phyloP scores from a whole-genome alignment of 2,113 vertebrate species.

The Tychaedon coryphoeus region DNA sequence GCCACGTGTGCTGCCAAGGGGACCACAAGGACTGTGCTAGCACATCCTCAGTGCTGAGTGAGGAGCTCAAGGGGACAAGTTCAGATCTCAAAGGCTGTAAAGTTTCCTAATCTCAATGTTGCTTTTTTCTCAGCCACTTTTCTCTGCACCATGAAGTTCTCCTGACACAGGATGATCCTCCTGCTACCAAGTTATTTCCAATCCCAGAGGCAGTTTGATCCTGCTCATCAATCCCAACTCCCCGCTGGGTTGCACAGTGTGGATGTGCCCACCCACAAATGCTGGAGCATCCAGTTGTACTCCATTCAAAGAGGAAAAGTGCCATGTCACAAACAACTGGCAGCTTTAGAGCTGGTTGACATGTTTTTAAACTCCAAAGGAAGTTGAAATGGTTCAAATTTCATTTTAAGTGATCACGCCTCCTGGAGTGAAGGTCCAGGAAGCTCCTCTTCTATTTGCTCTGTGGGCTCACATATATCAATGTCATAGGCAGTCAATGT shows the following conservation, averaged over 20 bases:
- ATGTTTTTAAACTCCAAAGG: neutral
- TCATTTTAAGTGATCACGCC: neutral
- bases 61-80: neutral
- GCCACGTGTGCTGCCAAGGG: neutral
- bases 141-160: neutral
- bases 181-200: neutral
- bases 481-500: neutral
- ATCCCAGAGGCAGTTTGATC: neutral
- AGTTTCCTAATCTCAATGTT: neutral
- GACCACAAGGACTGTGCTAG: neutral
- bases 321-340: neutral
- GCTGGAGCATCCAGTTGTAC: neutral
- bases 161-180: neutral
- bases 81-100: neutral
- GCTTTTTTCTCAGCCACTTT: neutral
- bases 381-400: neutral
- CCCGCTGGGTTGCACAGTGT: fast-evolving
- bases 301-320: neutral
- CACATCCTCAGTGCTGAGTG: neutral
- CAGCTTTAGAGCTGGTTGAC: neutral
- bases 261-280: neutral
- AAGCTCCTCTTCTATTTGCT: neutral
- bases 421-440: neutral
- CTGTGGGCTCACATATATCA: neutral
- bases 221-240: neutral